Evolutionary conservation across 2,888 invertebrate species (phyloP), one percentile per base, ranked within the genome.

Genomic region (Ophioninae sp.): DNA sequence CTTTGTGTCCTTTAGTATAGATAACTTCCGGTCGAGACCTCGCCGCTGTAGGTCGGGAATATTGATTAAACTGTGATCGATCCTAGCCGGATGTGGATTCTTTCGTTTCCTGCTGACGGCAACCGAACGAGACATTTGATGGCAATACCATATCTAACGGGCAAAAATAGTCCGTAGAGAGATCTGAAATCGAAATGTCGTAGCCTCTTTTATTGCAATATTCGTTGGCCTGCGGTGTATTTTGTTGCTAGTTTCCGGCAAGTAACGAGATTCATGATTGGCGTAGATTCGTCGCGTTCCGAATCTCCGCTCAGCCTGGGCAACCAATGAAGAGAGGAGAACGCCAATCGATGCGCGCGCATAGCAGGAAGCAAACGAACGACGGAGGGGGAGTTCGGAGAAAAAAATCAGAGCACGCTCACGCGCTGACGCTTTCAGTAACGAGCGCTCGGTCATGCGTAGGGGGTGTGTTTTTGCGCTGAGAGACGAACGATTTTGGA

Each of bases 361-460:
- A 69, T 17, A 41, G 61, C 23, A 39, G 67, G 44, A 71, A 68
- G 13, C 59, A 23, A 61, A 59, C 30, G 68, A 68, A 17, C 61
- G 39, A 1, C 10, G 23, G 22, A 76, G 69, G n/a, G 58, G 58
- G 61, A 23, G 56, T 17, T 44, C 44, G 30, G 10, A 13, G 41
- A 41, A 75, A 39, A 58, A 65, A 64, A 59, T 61, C 39, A 64
- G 61, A 64, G 20, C 39, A 56, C 51, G 41, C 22, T 77, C 64
- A 37, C 41, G n/a, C 39, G 6, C 41, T 41, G 64, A 22, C 67
- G 41, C 51, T 44, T 5, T 64, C 67, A 71, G 71, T 79, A 30
- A 51, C 63, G 74, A 63, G 73, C 30, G n/a, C 59, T 77, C 80
- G 80, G 77, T 77, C 77, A 80, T 80, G 80, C 83, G 80, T 77